Conservation (phyloP, 2,888 invertebrate species). For the Altica lythri region DNA sequence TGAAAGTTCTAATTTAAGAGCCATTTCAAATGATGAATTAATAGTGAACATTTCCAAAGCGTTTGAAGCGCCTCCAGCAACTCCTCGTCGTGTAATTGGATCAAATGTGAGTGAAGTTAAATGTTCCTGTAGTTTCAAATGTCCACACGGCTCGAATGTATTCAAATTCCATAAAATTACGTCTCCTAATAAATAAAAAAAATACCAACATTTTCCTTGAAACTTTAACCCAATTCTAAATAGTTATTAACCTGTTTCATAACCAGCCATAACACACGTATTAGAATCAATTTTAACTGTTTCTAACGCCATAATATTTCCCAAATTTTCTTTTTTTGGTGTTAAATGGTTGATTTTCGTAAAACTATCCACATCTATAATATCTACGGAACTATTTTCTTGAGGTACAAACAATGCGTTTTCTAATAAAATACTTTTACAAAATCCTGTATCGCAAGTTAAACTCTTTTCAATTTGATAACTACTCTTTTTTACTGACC, state of each 20-base stretch:
- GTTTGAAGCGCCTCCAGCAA: constrained; percentile 69
- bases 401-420: constrained; percentile 70
- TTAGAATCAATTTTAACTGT: constrained; percentile 58
- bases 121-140: constrained; percentile 65
- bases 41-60: constrained; percentile 59
- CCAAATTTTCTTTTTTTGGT: constrained; percentile 59
- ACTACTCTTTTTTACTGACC: constrained; percentile 63
- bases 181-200: constrained; percentile 56
- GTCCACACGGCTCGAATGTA: constrained; percentile 63
- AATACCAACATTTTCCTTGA: neutral
- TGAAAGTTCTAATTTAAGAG: constrained; percentile 64
- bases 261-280: constrained; percentile 68
- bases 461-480: constrained; percentile 65
- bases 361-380: constrained; percentile 56
- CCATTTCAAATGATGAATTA: constrained; percentile 61
- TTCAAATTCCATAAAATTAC: constrained; percentile 73
- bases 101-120: constrained; percentile 77
- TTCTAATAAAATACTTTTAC: constrained; percentile 67
- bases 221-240: neutral
- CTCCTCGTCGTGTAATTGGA: constrained; percentile 66
- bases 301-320: constrained; percentile 71
- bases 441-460: constrained; percentile 71
- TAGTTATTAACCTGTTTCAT: constrained; percentile 64
- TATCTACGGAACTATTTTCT: constrained; percentile 61
- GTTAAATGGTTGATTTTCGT: constrained; percentile 55